These are phyloP conservation scores for Mastigias papua DNA, from an alignment of 30 jellyfish, hydroid and myxozoan genomes.

Conservation along the genomic window DNA sequence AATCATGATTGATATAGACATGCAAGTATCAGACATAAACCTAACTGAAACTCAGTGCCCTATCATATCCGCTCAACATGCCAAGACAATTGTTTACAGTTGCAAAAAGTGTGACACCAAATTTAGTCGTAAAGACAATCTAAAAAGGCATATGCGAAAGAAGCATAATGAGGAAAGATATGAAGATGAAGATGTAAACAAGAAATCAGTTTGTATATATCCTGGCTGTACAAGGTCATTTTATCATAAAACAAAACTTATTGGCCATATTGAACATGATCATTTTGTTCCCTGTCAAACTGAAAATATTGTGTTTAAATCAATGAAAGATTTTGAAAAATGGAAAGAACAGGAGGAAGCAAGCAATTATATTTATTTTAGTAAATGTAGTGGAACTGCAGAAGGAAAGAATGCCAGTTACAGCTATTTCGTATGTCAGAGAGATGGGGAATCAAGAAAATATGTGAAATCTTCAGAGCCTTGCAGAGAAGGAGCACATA, in stretches of 20 bases:
- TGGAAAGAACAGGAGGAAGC: slow-evolving; percentile 45
- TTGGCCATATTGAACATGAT: slow-evolving; percentile 15
- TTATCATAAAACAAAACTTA: slow-evolving; percentile 35
- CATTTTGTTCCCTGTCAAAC: slow-evolving; percentile 10
- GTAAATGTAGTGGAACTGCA: slow-evolving; percentile 27
- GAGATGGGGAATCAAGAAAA: slow-evolving; percentile 13
- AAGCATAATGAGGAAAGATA: slow-evolving; percentile 1
- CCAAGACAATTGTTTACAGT: neutral
- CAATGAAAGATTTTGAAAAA: slow-evolving; percentile 18
- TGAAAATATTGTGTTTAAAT: slow-evolving; percentile 23
- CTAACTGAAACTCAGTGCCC: neutral
- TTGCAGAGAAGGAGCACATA: neutral
- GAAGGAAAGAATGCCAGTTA: slow-evolving; percentile 38
- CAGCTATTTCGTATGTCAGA: slow-evolving; percentile 24
- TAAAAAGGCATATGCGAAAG: slow-evolving; percentile 29
- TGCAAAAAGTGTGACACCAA: slow-evolving; percentile 15
- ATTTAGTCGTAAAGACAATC: slow-evolving; percentile 28
- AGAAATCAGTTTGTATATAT: slow-evolving; percentile 8
- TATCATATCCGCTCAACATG: neutral
- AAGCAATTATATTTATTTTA: slow-evolving; percentile 21
- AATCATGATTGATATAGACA: slow-evolving; percentile 1
- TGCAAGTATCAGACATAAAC: neutral
- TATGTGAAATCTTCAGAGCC: slow-evolving; percentile 8
- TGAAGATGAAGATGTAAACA: slow-evolving; percentile 18
- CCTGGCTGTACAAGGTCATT: slow-evolving; percentile 29